Conservation (phyloP, 1,140 invertebrate genomes). For the Agrilus planipennis region DNA sequence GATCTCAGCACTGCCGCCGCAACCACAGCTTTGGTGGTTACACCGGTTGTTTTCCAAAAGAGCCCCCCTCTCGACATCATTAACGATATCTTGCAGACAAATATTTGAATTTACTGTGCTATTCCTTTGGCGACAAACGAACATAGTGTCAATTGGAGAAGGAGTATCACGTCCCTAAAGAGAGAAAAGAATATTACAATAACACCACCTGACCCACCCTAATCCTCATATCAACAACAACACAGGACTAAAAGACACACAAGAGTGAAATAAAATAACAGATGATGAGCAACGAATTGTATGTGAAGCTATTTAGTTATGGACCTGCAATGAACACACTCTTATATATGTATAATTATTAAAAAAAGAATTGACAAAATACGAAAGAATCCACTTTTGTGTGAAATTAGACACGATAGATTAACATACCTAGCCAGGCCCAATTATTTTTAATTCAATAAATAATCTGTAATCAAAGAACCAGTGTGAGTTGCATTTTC, state of each 20-base stretch:
- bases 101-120: constrained; percentile 35
- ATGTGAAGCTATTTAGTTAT: background rate
- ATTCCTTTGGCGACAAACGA: constrained; percentile 62
- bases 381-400: background rate
- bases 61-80: constrained; percentile 49
- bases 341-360: background rate
- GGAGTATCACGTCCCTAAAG: constrained; percentile 58
- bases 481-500: no score
- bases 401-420: no score
- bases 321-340: background rate
- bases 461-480: no score
- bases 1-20: no score
- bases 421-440: no score
- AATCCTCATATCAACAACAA: no score
- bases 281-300: background rate
- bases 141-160: constrained; percentile 64
- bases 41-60: constrained; percentile 37
- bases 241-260: no score
- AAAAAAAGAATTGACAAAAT: background rate
- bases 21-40: no score
- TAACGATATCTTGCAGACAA: constrained; percentile 38
- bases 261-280: background rate
- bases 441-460: no score
- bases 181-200: constrained; percentile 1
- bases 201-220: no score